Evolutionary conservation across 2,797 vertebrate species (phyloP).

Genomic region (Pseudomugil gertrudae): DNA sequence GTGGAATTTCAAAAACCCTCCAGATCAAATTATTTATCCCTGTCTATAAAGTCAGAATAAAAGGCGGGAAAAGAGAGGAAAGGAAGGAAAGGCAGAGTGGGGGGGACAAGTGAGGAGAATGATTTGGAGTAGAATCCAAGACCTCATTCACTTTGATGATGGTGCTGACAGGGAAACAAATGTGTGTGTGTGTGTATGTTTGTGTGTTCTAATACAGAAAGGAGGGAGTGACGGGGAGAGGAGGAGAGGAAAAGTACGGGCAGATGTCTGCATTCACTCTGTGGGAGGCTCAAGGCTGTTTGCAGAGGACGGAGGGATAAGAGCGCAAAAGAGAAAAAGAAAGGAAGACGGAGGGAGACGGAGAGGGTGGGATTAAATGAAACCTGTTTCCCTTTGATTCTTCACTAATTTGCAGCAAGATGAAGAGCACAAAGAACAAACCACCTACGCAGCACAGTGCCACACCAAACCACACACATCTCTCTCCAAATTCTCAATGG

Average conservation of each 20-base stretch:
- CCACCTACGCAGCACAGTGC: slow-evolving; percentile 68
- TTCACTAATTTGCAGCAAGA: slow-evolving; percentile 75
- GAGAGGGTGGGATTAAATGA: slow-evolving; percentile 71
- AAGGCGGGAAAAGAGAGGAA: slow-evolving; percentile 4
- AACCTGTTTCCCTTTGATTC: slow-evolving; percentile 79
- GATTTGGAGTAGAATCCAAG: slow-evolving; percentile 59
- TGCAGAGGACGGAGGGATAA: slow-evolving; percentile 64
- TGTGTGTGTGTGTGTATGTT: slow-evolving; percentile 31
- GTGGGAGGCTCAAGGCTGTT: slow-evolving; percentile 79
- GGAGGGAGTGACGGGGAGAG: slow-evolving; percentile 23
- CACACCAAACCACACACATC: slow-evolving; percentile 51
- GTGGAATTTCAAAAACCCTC: slow-evolving; percentile 77
- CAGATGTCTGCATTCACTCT: slow-evolving; percentile 76
- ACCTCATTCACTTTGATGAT: slow-evolving; percentile 70
- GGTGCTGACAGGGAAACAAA: slow-evolving; percentile 72
- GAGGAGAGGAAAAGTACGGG: slow-evolving; percentile 56
- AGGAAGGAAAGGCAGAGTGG: slow-evolving; percentile 25
- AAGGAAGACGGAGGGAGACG: slow-evolving; percentile 43
- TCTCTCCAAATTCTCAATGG: slow-evolving; percentile 54
- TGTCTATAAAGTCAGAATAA: slow-evolving; percentile 58
- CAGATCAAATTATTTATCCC: slow-evolving; percentile 80
- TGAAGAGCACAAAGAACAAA: slow-evolving; percentile 70
- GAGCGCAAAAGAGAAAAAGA: slow-evolving; percentile 41
- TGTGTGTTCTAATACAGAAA: slow-evolving; percentile 48
- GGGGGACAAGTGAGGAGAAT: slow-evolving; percentile 35